Conservation (phyloP, 2,888 invertebrate genomes). For the Sycophila texana region DNA sequence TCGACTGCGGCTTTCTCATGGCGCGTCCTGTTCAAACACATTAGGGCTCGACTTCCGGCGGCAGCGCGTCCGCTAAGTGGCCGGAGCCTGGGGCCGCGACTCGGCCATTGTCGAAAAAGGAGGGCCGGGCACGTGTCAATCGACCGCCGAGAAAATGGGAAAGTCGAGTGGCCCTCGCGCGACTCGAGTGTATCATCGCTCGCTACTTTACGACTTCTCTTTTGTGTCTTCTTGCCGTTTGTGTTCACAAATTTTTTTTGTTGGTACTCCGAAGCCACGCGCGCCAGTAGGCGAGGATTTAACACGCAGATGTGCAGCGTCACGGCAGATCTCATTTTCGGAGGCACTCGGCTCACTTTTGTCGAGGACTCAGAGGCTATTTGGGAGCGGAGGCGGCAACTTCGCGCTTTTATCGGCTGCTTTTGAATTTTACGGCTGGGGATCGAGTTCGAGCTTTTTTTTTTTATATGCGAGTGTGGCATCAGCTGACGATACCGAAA, state of each 20-base stretch:
- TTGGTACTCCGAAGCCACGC: background rate
- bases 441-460: too few species aligned
- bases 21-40: slow-evolving; percentile 73
- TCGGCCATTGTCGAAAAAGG: slow-evolving; percentile 61
- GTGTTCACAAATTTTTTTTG: background rate
- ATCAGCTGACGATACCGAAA: too few species aligned
- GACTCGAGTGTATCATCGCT: background rate
- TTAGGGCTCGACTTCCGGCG: slow-evolving; percentile 73
- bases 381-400: background rate
- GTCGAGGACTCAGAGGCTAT: background rate
- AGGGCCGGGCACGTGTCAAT: slow-evolving; percentile 37
- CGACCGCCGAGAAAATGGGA: slow-evolving; percentile 68
- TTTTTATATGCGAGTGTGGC: too few species aligned
- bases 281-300: background rate
- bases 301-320: slow-evolving; percentile 26
- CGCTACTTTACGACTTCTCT: slow-evolving; percentile 16
- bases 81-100: slow-evolving; percentile 1
- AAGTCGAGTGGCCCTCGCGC: slow-evolving; percentile 67
- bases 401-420: background rate
- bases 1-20: background rate
- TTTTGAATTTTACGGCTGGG: too few species aligned
- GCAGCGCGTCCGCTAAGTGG: slow-evolving; percentile 65
- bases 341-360: slow-evolving; percentile 4
- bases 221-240: slow-evolving; percentile 15
- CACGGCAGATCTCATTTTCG: slow-evolving; percentile 36